Evolutionary conservation across 2,888 invertebrate genomes (phyloP), one percentile per base, ranked within the genome.

Genomic region (Eristalis tenax): DNA sequence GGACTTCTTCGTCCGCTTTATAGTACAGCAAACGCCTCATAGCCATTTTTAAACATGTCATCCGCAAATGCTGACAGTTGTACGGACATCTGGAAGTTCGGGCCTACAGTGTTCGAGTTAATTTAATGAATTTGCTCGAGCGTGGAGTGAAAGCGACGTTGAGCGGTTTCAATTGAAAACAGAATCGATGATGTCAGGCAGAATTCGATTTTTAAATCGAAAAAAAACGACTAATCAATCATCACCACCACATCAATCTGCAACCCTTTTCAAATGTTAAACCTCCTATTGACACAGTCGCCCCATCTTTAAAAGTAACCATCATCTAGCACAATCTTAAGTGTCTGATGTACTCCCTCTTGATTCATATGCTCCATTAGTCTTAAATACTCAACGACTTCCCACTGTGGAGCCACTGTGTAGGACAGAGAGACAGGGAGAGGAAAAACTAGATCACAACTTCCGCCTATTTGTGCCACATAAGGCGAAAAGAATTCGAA

Each of bases 341-440:
- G 71, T 76, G 38, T 59, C 11, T n/a, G 32, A 56, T 59, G 15
- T 63, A 26, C 35, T 8, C 6, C n/a, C 18, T 43, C 70, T 32
- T 65, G 79, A 75, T 66, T 70, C 66, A 83, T 75, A 75, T 65
- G 71, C 18, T 57, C 78, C 71, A 86, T 86, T 86, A 79, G 75
- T 43, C 66, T 11, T 35, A 75, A 78, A 50, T 50, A 50, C 50
- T 18, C 50, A 50, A 13, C 57, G 68, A n/a, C 28, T n/a, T 57
- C 66, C 66, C 50, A 75, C 59, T 70, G 40, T 57, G 57, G 43
- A 56, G 10, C 18, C 8, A 5, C 50, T 18, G 18, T 8, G 50
- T 0, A 18, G 6, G 64, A 66, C 8, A 77, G 23, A 69, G 59
- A 63, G 38, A 59, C 13, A 64, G 35, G 43, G 13, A 64, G 23